phyloP scores from a whole-genome alignment of 1,140 invertebrate genomes.

The Parasteatoda tepidariorum region DNA sequence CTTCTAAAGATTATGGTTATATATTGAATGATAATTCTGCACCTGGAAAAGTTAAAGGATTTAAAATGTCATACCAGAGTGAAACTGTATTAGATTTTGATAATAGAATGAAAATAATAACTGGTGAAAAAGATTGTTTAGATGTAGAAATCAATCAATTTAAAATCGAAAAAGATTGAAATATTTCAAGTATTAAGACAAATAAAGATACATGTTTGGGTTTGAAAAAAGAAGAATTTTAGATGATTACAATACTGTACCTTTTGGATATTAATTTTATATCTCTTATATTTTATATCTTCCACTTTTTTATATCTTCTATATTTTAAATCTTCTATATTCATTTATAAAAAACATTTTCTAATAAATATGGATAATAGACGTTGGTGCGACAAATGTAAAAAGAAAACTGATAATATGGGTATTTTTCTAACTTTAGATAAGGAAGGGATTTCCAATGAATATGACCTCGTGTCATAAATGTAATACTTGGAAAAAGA shows the following conservation, averaged over 20 bases:
- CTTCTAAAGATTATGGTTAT: conserved; percentile 18
- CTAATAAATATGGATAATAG: too few relatives aligned
- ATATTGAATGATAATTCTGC: conserved; percentile 1
- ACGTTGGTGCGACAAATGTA: too few relatives aligned
- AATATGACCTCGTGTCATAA: too few relatives aligned
- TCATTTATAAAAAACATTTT: too few relatives aligned
- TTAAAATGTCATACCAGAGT: not conserved
- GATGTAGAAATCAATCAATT: conserved; percentile 8
- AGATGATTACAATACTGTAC: not conserved
- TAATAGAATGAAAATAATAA: conserved; percentile 1
- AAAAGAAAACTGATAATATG: too few relatives aligned
- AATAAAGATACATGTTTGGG: not conserved
- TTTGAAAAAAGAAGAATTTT: conserved; percentile 13
- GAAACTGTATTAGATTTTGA: not conserved
- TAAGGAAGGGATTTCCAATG: too few relatives aligned
- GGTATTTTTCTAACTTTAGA: too few relatives aligned
- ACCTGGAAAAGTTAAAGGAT: not conserved
- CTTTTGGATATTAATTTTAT: not conserved
- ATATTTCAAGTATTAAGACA: not conserved
- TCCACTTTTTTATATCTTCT: not conserved
- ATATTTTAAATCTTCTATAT: not conserved
- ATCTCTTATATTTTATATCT: too few relatives aligned
- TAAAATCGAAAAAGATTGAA: not conserved
- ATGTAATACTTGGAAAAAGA: too few relatives aligned
- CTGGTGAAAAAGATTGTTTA: not conserved